phyloP scores from a whole-genome alignment of 2,797 vertebrate species.

The Acanthurus lineatus region DNA sequence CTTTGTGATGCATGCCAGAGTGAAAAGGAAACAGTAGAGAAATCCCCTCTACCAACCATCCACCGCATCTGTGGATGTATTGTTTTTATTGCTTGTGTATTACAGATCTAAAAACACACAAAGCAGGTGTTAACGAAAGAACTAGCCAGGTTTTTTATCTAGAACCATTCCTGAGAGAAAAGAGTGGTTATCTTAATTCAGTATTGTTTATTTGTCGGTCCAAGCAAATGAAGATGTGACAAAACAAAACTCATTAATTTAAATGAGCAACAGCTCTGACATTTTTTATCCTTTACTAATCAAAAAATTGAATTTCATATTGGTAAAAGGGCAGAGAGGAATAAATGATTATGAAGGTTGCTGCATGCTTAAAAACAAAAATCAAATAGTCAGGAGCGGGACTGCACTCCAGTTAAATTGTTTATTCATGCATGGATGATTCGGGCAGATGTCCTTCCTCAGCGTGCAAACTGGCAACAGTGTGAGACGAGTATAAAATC shows the following conservation, averaged over 20 bases:
- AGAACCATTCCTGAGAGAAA: not conserved
- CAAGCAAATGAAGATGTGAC: not conserved
- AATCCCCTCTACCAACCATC: not conserved
- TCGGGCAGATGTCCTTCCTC: not conserved
- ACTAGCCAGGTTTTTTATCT: not conserved
- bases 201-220: conserved; percentile 1
- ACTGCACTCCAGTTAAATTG: conserved; percentile 16
- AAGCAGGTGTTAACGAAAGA: not conserved
- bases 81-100: not conserved
- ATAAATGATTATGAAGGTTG: not conserved
- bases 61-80: not conserved
- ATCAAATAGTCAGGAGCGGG: conserved; percentile 12
- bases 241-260: not conserved
- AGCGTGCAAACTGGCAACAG: not conserved
- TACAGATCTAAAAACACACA: not conserved
- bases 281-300: not conserved
- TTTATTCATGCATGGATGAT: conserved; percentile 21
- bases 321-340: not conserved
- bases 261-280: not conserved
- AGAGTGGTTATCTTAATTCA: not conserved
- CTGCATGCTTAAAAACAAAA: conserved; percentile 12
- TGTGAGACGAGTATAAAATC: conserved; percentile 4
- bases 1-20: conserved; percentile 28
- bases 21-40: conserved; percentile 35
- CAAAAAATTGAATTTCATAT: conserved; percentile 12